Base-by-base conservation (phyloP, 2,797 vertebrate genomes). In the Scarus forsteni region DNA sequence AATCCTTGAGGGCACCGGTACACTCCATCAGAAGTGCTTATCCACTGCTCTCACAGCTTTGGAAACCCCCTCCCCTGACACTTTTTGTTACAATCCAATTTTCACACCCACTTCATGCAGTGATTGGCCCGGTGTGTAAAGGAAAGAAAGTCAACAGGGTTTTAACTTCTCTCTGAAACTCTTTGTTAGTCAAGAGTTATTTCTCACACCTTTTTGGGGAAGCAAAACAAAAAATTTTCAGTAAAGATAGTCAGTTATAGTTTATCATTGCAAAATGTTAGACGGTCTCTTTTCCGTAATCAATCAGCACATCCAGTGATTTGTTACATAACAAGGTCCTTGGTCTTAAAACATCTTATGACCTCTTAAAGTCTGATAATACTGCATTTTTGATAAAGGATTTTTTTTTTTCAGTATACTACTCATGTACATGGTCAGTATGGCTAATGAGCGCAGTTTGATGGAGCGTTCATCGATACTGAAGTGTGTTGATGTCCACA, bases 401-500 rank as follows among this genome's bases (percentile, higher is more conserved):
- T 55, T 44, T 68, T 42, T 38, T 0, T 55, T 44, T 68, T 42
- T 38, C 0, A 8, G 60, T 52, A 9, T 3, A 19, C 15, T 15
- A 13, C 8, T 51, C 11, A 7, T n/a, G 35, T 14, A 18, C 38
- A 27, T 54, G 9, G 43, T 19, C 10, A 51, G 3, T 45, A 10
- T 38, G 45, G 7, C 27, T 57, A 58, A 58, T 10, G n/a, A 55
- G 44, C 1, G 34, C 13, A 42, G 42, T 19, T 77, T 40, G 50
- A 46, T 51, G 48, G 18, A 9, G 54, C 14, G 0, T 15, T 54
- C 27, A 27, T 27, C 53, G 43, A 61, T 15, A 10, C 12, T 38
- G 1, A 66, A 43, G 7, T 50, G 36, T 46, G 10, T 43, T 79
- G 19, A 70, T 63, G 49, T 55, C 39, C 39, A 53, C 43, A 40